Evolutionary conservation across 1,140 invertebrate genomes (phyloP).

Genomic region (Aphidius ervi): DNA sequence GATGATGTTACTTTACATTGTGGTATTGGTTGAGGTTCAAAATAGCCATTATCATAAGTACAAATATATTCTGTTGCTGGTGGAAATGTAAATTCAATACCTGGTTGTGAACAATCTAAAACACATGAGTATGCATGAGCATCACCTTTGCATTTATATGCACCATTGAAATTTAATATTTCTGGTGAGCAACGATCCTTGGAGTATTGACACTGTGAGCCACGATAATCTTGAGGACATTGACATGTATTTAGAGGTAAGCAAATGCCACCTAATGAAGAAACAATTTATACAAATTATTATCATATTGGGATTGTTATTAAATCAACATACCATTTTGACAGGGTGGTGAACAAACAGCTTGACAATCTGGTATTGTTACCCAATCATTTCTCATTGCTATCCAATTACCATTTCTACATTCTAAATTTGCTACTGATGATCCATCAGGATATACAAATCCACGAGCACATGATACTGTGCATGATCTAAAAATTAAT

Average conservation of each 20-base stretch:
- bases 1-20: slow-evolving; percentile 65
- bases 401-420: slow-evolving; percentile 63
- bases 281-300: too few relatives aligned
- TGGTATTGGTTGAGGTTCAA: slow-evolving; percentile 67
- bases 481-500: slow-evolving; percentile 44
- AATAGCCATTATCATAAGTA: slow-evolving; percentile 63
- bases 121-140: slow-evolving; percentile 59
- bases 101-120: slow-evolving; percentile 61
- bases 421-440: slow-evolving; percentile 58
- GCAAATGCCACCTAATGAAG: slow-evolving; percentile 58
- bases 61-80: slow-evolving; percentile 66
- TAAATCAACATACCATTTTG: slow-evolving; percentile 55
- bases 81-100: slow-evolving; percentile 58
- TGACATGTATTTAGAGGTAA: slow-evolving; percentile 70
- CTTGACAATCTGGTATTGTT: slow-evolving; percentile 62
- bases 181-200: slow-evolving; percentile 56
- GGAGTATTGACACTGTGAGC: slow-evolving; percentile 75
- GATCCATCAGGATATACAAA: slow-evolving; percentile 67
- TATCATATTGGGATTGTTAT: too few relatives aligned
- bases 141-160: slow-evolving; percentile 65
- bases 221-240: slow-evolving; percentile 68
- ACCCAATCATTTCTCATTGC: slow-evolving; percentile 58
- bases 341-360: slow-evolving; percentile 70
- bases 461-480: slow-evolving; percentile 58
- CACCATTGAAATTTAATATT: slow-evolving; percentile 70